Evolutionary conservation across 2,797 vertebrate genomes (phyloP), one percentile per base, ranked within the genome.

Genomic region (Nasua narica): DNA sequence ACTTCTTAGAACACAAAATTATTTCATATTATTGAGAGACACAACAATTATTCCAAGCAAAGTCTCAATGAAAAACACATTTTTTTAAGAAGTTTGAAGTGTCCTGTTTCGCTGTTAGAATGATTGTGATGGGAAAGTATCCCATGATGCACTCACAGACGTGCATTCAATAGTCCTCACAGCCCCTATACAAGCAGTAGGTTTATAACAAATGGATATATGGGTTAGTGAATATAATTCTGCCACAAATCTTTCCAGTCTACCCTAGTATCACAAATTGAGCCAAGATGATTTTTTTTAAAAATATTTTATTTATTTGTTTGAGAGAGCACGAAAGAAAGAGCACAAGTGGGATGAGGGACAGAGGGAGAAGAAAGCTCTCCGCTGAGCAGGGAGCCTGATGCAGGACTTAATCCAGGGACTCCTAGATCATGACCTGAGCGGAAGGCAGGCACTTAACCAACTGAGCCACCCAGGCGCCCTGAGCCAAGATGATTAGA

Each of bases 1-100:
- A 72, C 32, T 94, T 97, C 46, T 94, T 90, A 21, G 56, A 92
- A 27, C 58, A 90, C 79, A 85, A 90, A 90, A 95, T 43, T 87
- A 27, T 67, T 91, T 91, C 29, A 77, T 79, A 94, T 23, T 19
- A 65, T 48, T 84, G 37, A 94, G 58, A 69, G 25, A 82, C 50
- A 37, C 67, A 81, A 84, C 25, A 90, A 92, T 52, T 77, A 86
- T 72, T 91, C 27, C 37, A 83, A 91, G 54, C 19, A 92, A 76
- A 76, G 16, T 84, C 54, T 87, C 18, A 35, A n/a, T 54, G 25
- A 87, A 82, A 72, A 13, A 67, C 52, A 92, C 46, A 46, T 54
- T 74, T 85, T 85, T 85, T 27, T 9, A 12, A 54, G 14, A 91
- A 91, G 48, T 52, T 10, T 91, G 7, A 74, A 86, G 35, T 82